A percentile compares a stretch with the other conserved stretches of the same genome.
Evolutionary conservation across 2,797 vertebrate species (phyloP).

Genomic region (Acanthurus leucopareius): DNA sequence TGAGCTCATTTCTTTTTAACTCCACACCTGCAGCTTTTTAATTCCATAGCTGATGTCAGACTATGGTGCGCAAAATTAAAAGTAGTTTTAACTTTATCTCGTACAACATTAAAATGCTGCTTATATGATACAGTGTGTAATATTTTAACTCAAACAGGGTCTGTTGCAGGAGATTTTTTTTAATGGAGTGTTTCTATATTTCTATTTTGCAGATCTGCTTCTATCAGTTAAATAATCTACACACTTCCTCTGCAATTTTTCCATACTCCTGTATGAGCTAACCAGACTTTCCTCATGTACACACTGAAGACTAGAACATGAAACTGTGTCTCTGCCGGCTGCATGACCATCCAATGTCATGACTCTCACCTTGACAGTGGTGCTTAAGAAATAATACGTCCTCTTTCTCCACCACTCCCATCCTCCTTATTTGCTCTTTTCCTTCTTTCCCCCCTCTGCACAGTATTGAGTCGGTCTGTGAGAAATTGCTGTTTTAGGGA

Average conservation of each 20-base stretch:
- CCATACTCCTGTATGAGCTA: background rate
- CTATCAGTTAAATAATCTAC: background rate
- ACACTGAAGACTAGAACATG: slow-evolving; percentile 1
- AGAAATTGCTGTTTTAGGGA: slow-evolving; percentile 80
- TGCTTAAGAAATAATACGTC: slow-evolving; percentile 70
- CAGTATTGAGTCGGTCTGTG: slow-evolving; percentile 78
- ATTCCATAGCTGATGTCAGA: background rate
- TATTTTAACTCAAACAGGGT: background rate
- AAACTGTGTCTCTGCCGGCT: slow-evolving; percentile 18
- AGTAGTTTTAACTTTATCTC: background rate
- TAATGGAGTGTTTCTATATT: background rate
- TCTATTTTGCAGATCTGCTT: background rate
- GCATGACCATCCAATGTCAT: slow-evolving; percentile 57
- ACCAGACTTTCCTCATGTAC: slow-evolving; percentile 1
- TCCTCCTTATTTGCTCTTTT: slow-evolving; percentile 59
- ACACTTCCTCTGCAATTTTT: background rate
- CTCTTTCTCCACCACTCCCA: slow-evolving; percentile 33
- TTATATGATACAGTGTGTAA: background rate
- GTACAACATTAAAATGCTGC: background rate
- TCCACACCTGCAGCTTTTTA: background rate
- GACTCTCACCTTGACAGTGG: slow-evolving; percentile 70
- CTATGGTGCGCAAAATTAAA: slow-evolving; percentile 2
- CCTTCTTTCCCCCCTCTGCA: slow-evolving; percentile 23
- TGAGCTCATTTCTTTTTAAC: background rate
- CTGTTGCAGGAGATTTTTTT: background rate